phyloP scores from a whole-genome alignment of 2,888 invertebrate genomes.

The Pammene fasciana region DNA sequence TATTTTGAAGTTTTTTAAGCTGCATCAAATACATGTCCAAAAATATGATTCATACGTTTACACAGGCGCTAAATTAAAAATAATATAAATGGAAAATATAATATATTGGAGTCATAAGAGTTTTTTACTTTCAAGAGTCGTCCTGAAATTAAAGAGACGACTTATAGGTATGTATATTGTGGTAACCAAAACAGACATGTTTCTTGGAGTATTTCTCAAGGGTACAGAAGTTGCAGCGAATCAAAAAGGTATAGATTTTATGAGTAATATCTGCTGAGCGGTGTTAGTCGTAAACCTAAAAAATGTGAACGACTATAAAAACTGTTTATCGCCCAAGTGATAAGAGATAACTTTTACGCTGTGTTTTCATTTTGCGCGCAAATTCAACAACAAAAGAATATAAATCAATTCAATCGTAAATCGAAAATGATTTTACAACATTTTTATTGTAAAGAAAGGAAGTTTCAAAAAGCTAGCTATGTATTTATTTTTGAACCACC shows the following conservation, averaged over 20 bases:
- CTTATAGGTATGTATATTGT: no score
- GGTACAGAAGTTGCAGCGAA: slow-evolving; percentile 14
- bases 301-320: slow-evolving; percentile 39
- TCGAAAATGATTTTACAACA: background rate
- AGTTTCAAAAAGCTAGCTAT: no score
- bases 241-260: slow-evolving; percentile 40
- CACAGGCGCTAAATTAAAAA: no score
- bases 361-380: slow-evolving; percentile 10
- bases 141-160: no score
- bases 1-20: no score
- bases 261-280: slow-evolving; percentile 32
- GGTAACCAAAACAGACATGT: background rate
- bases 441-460: background rate
- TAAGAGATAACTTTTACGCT: slow-evolving; percentile 15
- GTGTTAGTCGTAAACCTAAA: slow-evolving; percentile 33
- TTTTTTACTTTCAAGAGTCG: no score
- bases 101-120: no score
- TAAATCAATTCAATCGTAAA: slow-evolving; percentile 2
- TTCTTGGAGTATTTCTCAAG: slow-evolving; percentile 1
- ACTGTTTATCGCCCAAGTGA: slow-evolving; percentile 23
- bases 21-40: no score
- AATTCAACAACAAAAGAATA: background rate
- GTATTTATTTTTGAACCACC: no score
- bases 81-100: no score
- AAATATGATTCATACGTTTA: no score